These are phyloP conservation scores for Drosophila putrida DNA, from an alignment of 2,888 invertebrate species.

Conservation along the genomic window DNA sequence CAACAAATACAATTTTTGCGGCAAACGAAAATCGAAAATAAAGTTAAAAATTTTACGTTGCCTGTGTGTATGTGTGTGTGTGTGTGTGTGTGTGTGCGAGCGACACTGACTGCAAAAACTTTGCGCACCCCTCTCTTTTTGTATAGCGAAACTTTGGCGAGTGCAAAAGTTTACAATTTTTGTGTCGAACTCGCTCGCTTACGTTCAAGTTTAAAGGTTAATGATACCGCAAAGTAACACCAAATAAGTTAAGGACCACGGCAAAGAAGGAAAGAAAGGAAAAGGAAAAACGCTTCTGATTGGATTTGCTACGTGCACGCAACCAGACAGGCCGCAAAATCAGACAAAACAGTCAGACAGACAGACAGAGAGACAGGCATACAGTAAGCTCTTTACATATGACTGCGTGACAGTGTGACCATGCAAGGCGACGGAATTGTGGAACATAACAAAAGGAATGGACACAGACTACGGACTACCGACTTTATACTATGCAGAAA, in stretches of 20 bases:
- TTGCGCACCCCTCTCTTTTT: conserved; percentile 39
- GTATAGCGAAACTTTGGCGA: conserved; percentile 54
- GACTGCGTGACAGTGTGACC: conserved; percentile 28
- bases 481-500: neutral
- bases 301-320: conserved; percentile 67
- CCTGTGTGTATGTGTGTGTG: conserved; percentile 38
- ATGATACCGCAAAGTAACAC: conserved; percentile 77
- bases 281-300: conserved; percentile 65
- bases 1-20: conserved; percentile 78
- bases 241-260: conserved; percentile 72
- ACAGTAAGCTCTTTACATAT: conserved; percentile 20
- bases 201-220: conserved; percentile 76
- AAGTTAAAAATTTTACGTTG: conserved; percentile 76
- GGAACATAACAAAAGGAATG: conserved; percentile 12
- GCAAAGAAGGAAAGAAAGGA: conserved; percentile 29
- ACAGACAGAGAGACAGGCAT: neutral
- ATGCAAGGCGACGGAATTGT: conserved; percentile 7
- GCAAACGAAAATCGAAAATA: conserved; percentile 79
- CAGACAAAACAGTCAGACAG: neutral
- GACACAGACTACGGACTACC: neutral
- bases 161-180: conserved; percentile 76
- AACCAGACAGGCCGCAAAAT: neutral
- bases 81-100: conserved; percentile 32
- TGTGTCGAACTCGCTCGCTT: conserved; percentile 44
- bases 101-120: conserved; percentile 67